Percentiles rank a stretch among this genome's conserved stretches.
Evolutionary conservation across 2,113 vertebrate species (phyloP).

Genomic region (Cyphomyrus plagiostoma): DNA sequence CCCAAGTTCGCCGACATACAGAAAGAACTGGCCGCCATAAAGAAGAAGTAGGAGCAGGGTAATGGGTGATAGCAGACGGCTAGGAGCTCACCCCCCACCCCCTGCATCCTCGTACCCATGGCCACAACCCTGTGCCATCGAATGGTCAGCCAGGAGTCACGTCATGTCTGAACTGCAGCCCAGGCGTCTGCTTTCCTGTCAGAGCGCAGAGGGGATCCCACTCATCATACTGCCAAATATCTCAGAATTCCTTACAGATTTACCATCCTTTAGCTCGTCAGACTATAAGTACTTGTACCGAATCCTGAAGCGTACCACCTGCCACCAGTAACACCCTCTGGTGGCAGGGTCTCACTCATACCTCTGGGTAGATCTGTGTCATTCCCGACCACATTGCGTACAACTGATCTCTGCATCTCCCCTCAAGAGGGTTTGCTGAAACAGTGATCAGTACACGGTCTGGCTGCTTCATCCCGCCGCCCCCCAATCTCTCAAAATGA

Average conservation of each 20-base stretch:
- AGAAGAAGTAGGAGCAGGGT: constrained; percentile 65
- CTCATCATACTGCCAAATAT: constrained; percentile 23
- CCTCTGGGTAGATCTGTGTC: neutral
- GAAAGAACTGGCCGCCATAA: constrained; percentile 75
- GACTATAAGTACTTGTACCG: neutral
- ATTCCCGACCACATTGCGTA: neutral
- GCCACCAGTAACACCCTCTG: neutral
- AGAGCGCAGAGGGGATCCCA: constrained; percentile 16
- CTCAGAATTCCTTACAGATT: constrained; percentile 11
- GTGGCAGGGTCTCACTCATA: neutral
- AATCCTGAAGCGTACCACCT: neutral
- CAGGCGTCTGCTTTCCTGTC: constrained; percentile 33
- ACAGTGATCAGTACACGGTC: neutral
- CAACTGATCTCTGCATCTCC: neutral
- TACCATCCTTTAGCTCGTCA: neutral
- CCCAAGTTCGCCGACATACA: constrained; percentile 87
- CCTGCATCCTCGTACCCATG: neutral
- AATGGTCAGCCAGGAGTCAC: constrained; percentile 16
- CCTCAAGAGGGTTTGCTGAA: neutral
- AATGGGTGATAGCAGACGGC: constrained; percentile 9
- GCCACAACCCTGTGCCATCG: neutral
- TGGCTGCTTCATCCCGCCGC: neutral
- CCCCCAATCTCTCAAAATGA: neutral
- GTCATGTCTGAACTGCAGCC: constrained; percentile 27
- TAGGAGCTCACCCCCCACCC: constrained; percentile 22